Conservation (phyloP, 1,140 invertebrate genomes). For the Brachionus sp. region DNA sequence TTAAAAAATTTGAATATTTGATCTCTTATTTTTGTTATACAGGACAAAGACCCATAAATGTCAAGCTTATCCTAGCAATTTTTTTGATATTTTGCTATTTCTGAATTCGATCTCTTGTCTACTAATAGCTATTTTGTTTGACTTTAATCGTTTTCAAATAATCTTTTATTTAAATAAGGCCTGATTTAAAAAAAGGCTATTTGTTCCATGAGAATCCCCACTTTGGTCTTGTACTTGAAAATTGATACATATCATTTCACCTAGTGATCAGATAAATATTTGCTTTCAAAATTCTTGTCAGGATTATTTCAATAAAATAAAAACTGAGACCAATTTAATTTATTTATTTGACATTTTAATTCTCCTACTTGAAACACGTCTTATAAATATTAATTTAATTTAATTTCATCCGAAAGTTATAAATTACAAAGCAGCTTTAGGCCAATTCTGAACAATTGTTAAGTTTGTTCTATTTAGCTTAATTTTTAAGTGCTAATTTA, state of each 20-base stretch:
- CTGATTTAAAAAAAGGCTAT: not conserved
- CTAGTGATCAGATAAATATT: not conserved
- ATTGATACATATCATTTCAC: not conserved
- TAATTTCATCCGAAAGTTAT: too few relatives aligned
- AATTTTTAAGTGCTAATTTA: too few relatives aligned
- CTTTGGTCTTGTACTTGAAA: not conserved
- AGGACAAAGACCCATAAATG: not conserved
- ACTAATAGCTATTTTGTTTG: not conserved
- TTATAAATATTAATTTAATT: too few relatives aligned
- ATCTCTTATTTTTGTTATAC: not conserved
- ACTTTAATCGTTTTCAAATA: not conserved
- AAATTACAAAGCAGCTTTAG: too few relatives aligned
- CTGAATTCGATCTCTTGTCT: not conserved
- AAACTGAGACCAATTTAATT: too few relatives aligned
- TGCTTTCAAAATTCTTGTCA: too few relatives aligned
- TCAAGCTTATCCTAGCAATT: not conserved
- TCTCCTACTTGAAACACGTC: too few relatives aligned
- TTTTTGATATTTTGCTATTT: constrained; percentile 4
- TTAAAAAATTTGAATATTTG: not conserved
- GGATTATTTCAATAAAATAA: too few relatives aligned
- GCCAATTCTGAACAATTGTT: too few relatives aligned
- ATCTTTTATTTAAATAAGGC: not conserved
- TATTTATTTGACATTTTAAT: too few relatives aligned
- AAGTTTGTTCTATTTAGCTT: too few relatives aligned
- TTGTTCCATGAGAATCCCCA: not conserved